Conservation (phyloP, 2,113 vertebrate genomes). For the Cyprinodon variegatus region DNA sequence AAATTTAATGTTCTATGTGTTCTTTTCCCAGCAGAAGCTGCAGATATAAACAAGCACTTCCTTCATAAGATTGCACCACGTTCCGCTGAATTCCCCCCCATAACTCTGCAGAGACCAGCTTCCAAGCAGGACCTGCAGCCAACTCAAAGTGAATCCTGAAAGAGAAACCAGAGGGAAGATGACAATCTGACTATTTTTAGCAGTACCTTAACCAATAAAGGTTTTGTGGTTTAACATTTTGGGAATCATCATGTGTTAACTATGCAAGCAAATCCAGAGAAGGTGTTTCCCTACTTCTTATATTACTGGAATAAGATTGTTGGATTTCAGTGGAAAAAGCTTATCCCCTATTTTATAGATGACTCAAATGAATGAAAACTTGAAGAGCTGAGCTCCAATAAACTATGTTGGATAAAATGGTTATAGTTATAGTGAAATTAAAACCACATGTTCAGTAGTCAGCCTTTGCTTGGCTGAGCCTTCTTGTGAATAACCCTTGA, state of each 20-base stretch:
- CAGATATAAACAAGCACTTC: slow-evolving; percentile 55
- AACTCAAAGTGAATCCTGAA: neutral
- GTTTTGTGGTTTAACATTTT: slow-evolving; percentile 43
- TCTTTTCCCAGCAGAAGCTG: slow-evolving; percentile 22
- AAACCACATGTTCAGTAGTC: neutral
- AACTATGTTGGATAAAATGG: neutral
- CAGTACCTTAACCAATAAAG: neutral
- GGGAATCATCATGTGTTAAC: slow-evolving; percentile 66
- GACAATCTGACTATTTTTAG: neutral
- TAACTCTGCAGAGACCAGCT: slow-evolving; percentile 5
- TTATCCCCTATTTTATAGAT: too few species aligned
- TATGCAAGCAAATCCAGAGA: slow-evolving; percentile 66
- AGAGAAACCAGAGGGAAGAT: neutral
- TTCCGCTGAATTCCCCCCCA: slow-evolving; percentile 33
- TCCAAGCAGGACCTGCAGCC: slow-evolving; percentile 15
- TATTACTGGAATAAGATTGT: slow-evolving; percentile 33
- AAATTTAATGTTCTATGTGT: slow-evolving; percentile 30
- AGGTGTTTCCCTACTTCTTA: slow-evolving; percentile 53
- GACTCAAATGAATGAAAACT: neutral
- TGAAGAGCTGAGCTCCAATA: neutral
- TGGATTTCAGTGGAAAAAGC: slow-evolving; percentile 19
- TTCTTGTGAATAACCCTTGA: neutral
- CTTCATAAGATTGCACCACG: slow-evolving; percentile 29
- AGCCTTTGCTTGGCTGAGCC: neutral
- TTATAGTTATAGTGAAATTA: neutral